These are phyloP conservation scores for Semnornis frantzii DNA, from an alignment of 2,113 vertebrate genomes.

Conservation along the genomic window DNA sequence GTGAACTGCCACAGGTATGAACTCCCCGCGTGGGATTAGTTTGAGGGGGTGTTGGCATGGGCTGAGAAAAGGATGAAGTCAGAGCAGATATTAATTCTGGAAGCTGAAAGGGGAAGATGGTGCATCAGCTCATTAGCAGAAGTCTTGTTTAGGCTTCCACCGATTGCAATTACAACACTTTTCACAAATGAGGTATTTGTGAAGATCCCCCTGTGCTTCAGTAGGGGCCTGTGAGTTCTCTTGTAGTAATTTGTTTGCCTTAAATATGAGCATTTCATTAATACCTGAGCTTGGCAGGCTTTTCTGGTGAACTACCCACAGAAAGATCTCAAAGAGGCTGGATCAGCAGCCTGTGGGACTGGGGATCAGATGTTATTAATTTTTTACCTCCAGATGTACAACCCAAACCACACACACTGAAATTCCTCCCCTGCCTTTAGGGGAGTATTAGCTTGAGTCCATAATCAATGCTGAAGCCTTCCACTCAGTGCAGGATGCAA, in stretches of 20 bases:
- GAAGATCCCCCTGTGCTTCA: background rate
- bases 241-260: background rate
- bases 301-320: background rate
- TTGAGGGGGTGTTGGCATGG: background rate
- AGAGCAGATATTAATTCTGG: background rate
- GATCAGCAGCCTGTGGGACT: background rate
- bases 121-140: background rate
- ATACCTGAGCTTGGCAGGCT: background rate
- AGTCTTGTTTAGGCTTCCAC: background rate
- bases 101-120: background rate
- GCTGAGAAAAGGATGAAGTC: background rate
- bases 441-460: background rate
- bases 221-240: accelerated
- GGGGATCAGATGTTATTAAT: accelerated
- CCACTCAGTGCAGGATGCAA: accelerated
- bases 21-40: accelerated
- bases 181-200: background rate
- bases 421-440: background rate
- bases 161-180: background rate
- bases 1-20: no score
- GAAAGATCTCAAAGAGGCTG: background rate
- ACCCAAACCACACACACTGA: background rate
- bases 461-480: accelerated
- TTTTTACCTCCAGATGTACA: background rate
- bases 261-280: background rate